Evolutionary conservation across 2,888 invertebrate species (phyloP), one percentile per base, ranked within the genome.

Genomic region (Gari tellinella): DNA sequence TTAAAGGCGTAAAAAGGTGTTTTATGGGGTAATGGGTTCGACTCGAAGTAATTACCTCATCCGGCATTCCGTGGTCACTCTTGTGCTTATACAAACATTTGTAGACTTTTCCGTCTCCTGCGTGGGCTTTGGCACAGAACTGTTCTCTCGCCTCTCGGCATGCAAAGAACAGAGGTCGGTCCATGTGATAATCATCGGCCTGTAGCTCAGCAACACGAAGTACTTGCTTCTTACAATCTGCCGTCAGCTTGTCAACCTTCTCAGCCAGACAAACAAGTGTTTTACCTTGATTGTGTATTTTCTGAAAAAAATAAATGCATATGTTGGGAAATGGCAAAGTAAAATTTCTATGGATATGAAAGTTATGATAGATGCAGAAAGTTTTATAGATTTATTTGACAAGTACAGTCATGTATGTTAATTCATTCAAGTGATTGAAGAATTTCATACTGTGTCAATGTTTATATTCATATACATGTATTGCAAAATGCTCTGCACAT

Each of bases 11-110:
- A n/a, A n/a, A n/a, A n/a, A n/a, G n/a, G n/a, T n/a, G n/a, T n/a
- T n/a, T n/a, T n/a, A n/a, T n/a, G n/a, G n/a, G n/a, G n/a, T n/a
- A 31, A 31, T 31, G 31, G 31, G 10, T n/a, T 31, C 31, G 10
- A 31, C 4, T 4, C 10, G 10, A 4, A 31, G 31, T 31, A 31
- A 67, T 78, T 85, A 93, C 93, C 86, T 91, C 90, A 46, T 86
- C 88, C 46, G 92, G 92, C 93, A 94, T 94, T 86, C 94, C 93
- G 82, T 93, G 94, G 88, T 96, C 95, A 89, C 94, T 94, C 91
- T 96, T 96, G 91, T 97, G 95, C 82, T 95, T 94, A 89, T 96
- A 94, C 63, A 99, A 94, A 92, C 99, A 99, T 89, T 97, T 96
- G 91, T 96, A 98, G 78, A 97, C 95, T 55, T 95, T 94, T 70